Base-by-base conservation (phyloP, 2,888 invertebrate species). In the Drosophila recens region DNA sequence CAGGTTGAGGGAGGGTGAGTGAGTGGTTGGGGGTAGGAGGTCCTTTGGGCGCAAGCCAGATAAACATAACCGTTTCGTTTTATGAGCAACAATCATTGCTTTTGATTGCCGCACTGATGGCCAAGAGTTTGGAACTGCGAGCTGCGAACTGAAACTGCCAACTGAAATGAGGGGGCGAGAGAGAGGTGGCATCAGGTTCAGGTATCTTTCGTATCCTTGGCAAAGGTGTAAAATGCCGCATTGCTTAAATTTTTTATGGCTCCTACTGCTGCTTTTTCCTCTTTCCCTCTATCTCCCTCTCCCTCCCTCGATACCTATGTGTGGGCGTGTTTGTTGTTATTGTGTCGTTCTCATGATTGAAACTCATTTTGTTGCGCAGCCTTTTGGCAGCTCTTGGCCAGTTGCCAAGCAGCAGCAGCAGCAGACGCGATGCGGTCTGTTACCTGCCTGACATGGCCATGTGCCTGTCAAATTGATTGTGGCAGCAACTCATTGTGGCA, bases 41-140 rank as follows among this genome's bases (percentile, higher is more conserved):
- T 42, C 81, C 71, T 73, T 78, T 84, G 84, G 84, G 74, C 80
- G 68, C 79, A 74, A 75, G 87, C 80, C 87, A 90, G 87, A 90
- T 91, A 90, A 91, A 90, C 89, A 91, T 91, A 91, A 91, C 82
- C 91, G 90, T 91, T 90, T 89, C 82, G 74, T 91, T 91, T 91
- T 90, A 91, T 90, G 91, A 79, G 80, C 89, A 85, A 82, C 91
- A 91, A 91, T 91, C 91, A 91, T 91, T 90, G 91, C 89, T 90
- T 91, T 90, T 91, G 90, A 90, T 90, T 90, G 90, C 90, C 83
- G 42, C 74, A 72, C 84, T 83, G 86, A 83, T 82, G 84, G 82
- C 83, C 33, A 46, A 56, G 58, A 57, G 57, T 38, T 43, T 52
- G 20, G 27, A 48, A 56, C 54, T 58, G 56, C 52, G 38, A 54